A percentile compares a stretch with the other conserved stretches of the same genome.
These are phyloP conservation scores for Drepanosiphum platanoidis DNA, from an alignment of 2,888 invertebrate genomes.

Conservation along the genomic window DNA sequence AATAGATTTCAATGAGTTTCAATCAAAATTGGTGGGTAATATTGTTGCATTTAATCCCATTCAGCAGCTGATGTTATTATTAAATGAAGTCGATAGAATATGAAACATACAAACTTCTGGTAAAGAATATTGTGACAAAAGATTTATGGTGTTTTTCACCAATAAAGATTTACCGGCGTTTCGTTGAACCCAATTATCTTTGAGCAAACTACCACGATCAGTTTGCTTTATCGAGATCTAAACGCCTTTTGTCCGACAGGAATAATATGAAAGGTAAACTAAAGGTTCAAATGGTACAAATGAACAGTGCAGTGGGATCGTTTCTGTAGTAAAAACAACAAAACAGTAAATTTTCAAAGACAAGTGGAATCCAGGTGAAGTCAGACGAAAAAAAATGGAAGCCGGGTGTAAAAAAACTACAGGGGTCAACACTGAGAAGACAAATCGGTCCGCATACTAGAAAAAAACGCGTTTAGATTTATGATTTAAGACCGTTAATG, in stretches of 20 bases:
- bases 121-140: background rate
- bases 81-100: background rate
- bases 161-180: slow-evolving; percentile 44
- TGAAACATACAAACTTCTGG: background rate
- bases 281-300: slow-evolving; percentile 15
- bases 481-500: slow-evolving; percentile 40
- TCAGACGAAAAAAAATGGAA: background rate
- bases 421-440: slow-evolving; percentile 42
- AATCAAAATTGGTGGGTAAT: background rate
- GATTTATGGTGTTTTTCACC: slow-evolving; percentile 49
- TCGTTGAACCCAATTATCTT: slow-evolving; percentile 47
- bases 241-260: slow-evolving; percentile 37
- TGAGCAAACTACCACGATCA: background rate
- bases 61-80: background rate
- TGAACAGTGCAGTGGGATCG: background rate
- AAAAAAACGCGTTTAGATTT: slow-evolving; percentile 45
- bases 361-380: slow-evolving; percentile 23
- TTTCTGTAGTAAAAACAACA: slow-evolving; percentile 20
- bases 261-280: background rate
- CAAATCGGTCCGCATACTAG: slow-evolving; percentile 34
- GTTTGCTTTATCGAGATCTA: slow-evolving; percentile 40
- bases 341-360: slow-evolving; percentile 7
- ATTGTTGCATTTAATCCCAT: background rate
- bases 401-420: slow-evolving; percentile 53
- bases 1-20: background rate